Evolutionary conservation across 2,888 invertebrate genomes (phyloP).

Genomic region (Eupithecia pulchellata): DNA sequence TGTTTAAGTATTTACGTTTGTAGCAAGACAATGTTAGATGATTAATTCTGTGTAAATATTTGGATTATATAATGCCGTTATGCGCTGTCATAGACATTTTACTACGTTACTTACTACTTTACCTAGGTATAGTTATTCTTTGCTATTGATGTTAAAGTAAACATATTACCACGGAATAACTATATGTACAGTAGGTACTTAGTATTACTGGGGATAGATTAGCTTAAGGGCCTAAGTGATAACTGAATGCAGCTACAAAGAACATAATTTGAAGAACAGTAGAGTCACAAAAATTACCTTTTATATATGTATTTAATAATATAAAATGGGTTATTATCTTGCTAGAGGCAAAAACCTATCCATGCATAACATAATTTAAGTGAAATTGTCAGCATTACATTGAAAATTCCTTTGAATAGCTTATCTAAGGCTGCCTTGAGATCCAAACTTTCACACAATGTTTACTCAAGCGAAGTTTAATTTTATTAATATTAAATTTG

Average conservation of each 20-base stretch:
- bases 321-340: not conserved
- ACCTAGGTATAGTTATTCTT: too few species aligned
- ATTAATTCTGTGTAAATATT: not conserved
- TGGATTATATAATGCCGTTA: not conserved
- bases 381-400: conserved; percentile 9
- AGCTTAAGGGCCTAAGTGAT: too few species aligned
- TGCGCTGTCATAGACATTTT: too few species aligned
- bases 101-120: too few species aligned
- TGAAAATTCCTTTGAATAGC: conserved; percentile 27
- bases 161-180: too few species aligned
- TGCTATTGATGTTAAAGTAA: too few species aligned
- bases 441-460: conserved; percentile 30
- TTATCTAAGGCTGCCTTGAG: conserved; percentile 30
- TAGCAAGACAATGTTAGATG: not conserved
- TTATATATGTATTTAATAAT: too few species aligned
- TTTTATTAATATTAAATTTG: conserved; percentile 35
- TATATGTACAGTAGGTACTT: too few species aligned
- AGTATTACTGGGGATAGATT: too few species aligned
- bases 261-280: not conserved
- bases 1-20: not conserved
- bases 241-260: too few species aligned
- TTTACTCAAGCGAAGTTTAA: conserved; percentile 31
- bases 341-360: not conserved
- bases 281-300: not conserved
- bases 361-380: conserved; percentile 1